These are phyloP conservation scores for Stylophora pistillata DNA, from an alignment of 64 coral and sea anemone species.

Conservation along the genomic window DNA sequence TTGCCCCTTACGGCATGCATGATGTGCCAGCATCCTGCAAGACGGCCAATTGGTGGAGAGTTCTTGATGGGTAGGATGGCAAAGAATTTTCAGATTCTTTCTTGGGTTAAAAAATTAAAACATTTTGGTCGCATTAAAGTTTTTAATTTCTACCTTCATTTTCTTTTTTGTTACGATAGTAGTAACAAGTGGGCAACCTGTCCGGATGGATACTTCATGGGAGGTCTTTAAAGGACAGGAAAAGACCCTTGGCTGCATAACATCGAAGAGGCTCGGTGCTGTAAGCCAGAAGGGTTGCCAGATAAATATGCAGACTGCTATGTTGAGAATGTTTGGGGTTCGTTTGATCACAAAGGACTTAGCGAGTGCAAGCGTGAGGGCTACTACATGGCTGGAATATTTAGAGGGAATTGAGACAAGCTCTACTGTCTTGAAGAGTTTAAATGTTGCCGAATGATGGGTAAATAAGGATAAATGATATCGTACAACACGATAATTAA, in stretches of 20 bases:
- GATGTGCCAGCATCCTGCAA: neutral
- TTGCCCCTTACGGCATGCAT: neutral
- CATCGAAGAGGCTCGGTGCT: conserved; percentile 46
- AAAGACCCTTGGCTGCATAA: conserved; percentile 7
- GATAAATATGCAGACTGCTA: conserved; percentile 29
- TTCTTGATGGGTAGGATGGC: neutral
- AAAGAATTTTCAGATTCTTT: too few relatives aligned
- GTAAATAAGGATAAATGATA: too few relatives aligned
- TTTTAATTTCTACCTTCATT: neutral
- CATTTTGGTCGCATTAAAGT: neutral
- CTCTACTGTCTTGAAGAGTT: conserved; percentile 11
- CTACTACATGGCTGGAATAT: conserved; percentile 40
- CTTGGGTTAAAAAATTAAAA: too few relatives aligned
- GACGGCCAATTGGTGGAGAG: neutral
- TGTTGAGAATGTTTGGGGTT: neutral
- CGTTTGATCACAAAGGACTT: conserved; percentile 31
- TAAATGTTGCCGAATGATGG: conserved; percentile 16
- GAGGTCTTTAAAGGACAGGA: conserved; percentile 1
- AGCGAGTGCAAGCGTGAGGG: conserved; percentile 29
- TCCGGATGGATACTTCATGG: conserved; percentile 29
- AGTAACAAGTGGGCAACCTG: conserved; percentile 28
- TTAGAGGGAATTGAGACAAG: neutral
- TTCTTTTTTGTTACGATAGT: neutral
- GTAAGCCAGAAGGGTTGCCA: neutral
- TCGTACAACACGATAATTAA: too few relatives aligned